Percentiles rank a stretch among this genome's conserved stretches.
Evolutionary conservation across 2,888 invertebrate species (phyloP).

Genomic region (Lepetodrilus schrolli): DNA sequence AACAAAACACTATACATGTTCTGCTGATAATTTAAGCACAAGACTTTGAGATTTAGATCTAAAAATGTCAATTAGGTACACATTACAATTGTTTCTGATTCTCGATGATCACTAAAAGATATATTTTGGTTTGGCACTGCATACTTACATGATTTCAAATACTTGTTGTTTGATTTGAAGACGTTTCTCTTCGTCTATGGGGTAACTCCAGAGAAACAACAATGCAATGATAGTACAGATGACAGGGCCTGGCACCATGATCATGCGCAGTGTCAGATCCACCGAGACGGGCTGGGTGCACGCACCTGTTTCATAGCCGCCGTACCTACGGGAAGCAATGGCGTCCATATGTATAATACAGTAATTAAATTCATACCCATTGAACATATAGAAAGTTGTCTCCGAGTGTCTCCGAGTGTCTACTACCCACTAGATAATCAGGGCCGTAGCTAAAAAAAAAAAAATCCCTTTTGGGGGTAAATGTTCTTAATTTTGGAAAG

Average conservation of each 20-base stretch:
- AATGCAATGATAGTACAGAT: slow-evolving; percentile 60
- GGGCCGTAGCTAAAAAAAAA: no score
- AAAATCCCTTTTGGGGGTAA: no score
- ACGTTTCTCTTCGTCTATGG: slow-evolving; percentile 59
- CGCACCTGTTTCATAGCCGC: slow-evolving; percentile 63
- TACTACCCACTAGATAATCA: no score
- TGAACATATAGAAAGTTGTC: no score
- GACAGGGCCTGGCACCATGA: slow-evolving; percentile 65
- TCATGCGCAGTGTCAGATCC: slow-evolving; percentile 57
- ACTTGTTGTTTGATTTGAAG: slow-evolving; percentile 49
- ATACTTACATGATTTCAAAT: slow-evolving; percentile 40
- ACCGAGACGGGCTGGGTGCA: slow-evolving; percentile 66
- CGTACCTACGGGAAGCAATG: slow-evolving; percentile 46
- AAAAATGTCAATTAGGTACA: neutral
- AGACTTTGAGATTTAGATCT: neutral
- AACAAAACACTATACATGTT: neutral
- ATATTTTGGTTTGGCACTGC: neutral
- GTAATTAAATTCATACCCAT: no score
- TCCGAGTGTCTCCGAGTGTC: no score
- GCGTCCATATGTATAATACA: no score
- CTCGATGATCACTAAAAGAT: neutral
- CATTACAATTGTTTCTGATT: neutral
- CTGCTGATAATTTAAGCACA: neutral
- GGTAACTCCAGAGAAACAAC: slow-evolving; percentile 63
- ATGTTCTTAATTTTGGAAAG: no score